These are phyloP conservation scores for Andinoacara biseriatus DNA, from an alignment of 2,113 vertebrate species.

Conservation along the genomic window DNA sequence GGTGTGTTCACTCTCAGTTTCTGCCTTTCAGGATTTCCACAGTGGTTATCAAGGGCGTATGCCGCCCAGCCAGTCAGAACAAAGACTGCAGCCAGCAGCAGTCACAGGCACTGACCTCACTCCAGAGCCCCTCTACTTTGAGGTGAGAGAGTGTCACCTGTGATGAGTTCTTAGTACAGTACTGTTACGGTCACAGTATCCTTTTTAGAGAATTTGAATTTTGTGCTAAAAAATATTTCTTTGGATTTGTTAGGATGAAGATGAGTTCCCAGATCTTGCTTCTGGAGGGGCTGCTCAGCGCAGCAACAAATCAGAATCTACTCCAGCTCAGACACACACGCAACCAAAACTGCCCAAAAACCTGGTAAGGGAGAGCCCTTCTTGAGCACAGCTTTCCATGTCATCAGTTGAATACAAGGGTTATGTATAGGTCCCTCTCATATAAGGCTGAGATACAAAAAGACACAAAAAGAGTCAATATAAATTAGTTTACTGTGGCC, in stretches of 20 bases:
- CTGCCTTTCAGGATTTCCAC: slow-evolving; percentile 69
- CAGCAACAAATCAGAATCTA: slow-evolving; percentile 82
- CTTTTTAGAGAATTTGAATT: not conserved
- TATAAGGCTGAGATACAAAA: not conserved
- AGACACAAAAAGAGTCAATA: not conserved
- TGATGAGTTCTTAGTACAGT: not conserved
- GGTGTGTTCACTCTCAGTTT: not conserved
- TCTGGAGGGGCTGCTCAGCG: slow-evolving; percentile 79
- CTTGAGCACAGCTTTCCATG: not conserved
- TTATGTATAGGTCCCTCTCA: not conserved
- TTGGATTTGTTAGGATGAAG: slow-evolving; percentile 85
- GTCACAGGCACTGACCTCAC: slow-evolving; percentile 78
- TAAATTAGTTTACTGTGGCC: not conserved
- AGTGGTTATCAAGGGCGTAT: slow-evolving; percentile 54
- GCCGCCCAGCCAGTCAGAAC: slow-evolving; percentile 70
- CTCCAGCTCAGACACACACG: slow-evolving; percentile 82
- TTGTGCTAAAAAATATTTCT: not conserved
- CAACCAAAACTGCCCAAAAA: slow-evolving; percentile 90
- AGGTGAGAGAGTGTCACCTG: slow-evolving; percentile 79
- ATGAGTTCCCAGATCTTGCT: slow-evolving; percentile 90
- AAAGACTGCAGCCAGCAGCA: slow-evolving; percentile 79
- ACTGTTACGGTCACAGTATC: not conserved
- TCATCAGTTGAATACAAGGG: not conserved
- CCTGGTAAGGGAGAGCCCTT: slow-evolving; percentile 78
- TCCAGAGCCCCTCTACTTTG: slow-evolving; percentile 90